Percentiles rank a stretch among this genome's conserved stretches.
Conservation (phyloP, 2,888 invertebrate species). For the Choristoneura rosaceana region DNA sequence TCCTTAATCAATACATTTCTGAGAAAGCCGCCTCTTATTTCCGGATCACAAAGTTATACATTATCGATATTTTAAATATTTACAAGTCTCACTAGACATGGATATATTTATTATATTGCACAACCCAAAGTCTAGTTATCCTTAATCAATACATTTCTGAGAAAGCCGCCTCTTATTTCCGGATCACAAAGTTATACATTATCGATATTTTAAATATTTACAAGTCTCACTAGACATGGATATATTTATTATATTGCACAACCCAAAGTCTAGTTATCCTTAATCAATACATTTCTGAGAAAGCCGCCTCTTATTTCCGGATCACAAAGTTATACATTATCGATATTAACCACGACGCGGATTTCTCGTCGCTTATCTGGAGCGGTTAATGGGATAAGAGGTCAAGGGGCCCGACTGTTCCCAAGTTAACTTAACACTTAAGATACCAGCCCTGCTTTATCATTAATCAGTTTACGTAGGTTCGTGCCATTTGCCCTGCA, state of each 20-base stretch:
- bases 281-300: neutral
- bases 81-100: neutral
- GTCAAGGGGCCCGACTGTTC: conserved; percentile 18
- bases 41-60: conserved; percentile 8
- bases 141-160: neutral
- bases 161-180: conserved; percentile 12
- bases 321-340: conserved; percentile 6
- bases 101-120: conserved; percentile 1
- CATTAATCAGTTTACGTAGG: conserved; percentile 20
- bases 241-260: conserved; percentile 9
- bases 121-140: neutral
- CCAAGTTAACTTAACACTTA: conserved; percentile 21
- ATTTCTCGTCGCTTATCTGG: conserved; percentile 16
- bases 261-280: neutral
- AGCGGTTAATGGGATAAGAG: conserved; percentile 3
- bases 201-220: conserved; percentile 8
- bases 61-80: conserved; percentile 9
- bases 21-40: conserved; percentile 8
- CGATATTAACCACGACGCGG: conserved; percentile 8
- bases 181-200: conserved; percentile 6
- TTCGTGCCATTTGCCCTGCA: conserved; percentile 13
- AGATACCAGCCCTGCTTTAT: conserved; percentile 28
- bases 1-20: neutral
- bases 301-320: conserved; percentile 12
- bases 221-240: conserved; percentile 2